Evolutionary conservation across 2,888 invertebrate species (phyloP), one percentile per base, ranked within the genome.

Genomic region (Colostygia pectinataria): DNA sequence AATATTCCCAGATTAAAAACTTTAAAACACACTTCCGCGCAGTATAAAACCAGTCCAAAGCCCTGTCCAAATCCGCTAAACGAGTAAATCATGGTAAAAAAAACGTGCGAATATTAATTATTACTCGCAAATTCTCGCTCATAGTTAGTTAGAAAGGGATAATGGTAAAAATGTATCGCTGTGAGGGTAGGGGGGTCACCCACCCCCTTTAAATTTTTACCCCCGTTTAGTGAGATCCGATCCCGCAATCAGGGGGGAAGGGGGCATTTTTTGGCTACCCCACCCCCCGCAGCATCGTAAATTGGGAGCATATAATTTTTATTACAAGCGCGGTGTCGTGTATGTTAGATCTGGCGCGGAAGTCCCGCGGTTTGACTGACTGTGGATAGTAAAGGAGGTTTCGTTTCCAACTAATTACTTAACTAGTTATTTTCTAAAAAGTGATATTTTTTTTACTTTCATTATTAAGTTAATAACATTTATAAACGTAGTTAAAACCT

Each of bases 301-400:
- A 90, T 90, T 89, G 90, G n/a, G 87, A 87, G 89, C 89, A 89
- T 90, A 90, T 90, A 90, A 90, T 90, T 90, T 90, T 90, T 90
- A 90, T 90, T 90, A 88, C 89, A 74, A 71, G 37, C 38, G 46
- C 71, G 76, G 79, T 83, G 86, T 83, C 85, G 85, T 84, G 75
- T 83, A 76, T 79, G 83, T 66, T 74, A 38, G 40, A 53, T 49
- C 33, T 48, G 40, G 43, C 7, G 20, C 55, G 57, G 57, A 59
- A 53, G 51, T 54, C 42, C 39, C 46, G 29, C 31, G 31, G 5
- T 27, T 14, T 31, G 40, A 41, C 41, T 46, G 41, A 23, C 32
- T 29, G 25, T n/a, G 28, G 27, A 0, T 15, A 27, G 10, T 10
- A 41, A 37, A 12, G 6, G 33, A 33, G 29, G 34, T 31, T 39